A percentile compares a stretch with the other conserved stretches of the same genome.
Evolutionary conservation across 2,888 invertebrate genomes (phyloP).

Genomic region (Hirtodrosophila histrioides): DNA sequence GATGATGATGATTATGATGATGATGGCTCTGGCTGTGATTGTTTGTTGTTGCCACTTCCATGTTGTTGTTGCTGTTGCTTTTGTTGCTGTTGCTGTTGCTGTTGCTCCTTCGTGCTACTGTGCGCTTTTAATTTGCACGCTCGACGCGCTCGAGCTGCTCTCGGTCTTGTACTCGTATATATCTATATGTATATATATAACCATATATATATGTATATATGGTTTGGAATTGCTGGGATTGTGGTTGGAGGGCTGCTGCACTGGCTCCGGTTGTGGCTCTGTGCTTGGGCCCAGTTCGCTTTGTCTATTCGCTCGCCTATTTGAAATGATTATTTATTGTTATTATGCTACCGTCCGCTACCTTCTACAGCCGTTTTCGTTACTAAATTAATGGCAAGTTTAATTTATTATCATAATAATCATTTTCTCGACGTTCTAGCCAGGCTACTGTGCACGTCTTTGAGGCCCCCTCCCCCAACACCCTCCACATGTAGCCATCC

Average conservation of each 20-base stretch:
- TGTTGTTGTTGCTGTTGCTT: conserved; percentile 49
- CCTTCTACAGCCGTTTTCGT: conserved; percentile 55
- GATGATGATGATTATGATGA: conserved; percentile 56
- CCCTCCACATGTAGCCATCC: not conserved
- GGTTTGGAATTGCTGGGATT: conserved; percentile 8
- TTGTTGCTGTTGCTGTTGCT: conserved; percentile 37
- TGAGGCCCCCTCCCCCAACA: not conserved
- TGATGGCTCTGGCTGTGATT: conserved; percentile 80
- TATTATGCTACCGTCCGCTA: conserved; percentile 73
- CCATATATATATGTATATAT: not conserved
- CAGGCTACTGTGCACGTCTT: conserved; percentile 66
- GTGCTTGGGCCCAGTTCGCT: conserved; percentile 42
- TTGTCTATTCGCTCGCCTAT: conserved; percentile 65
- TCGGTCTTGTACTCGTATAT: conserved; percentile 20
- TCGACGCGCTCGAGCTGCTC: conserved; percentile 69
- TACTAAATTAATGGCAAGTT: conserved; percentile 78
- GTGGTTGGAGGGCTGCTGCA: conserved; percentile 55
- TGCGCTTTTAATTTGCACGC: conserved; percentile 80
- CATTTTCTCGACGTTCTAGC: conserved; percentile 73
- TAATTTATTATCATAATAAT: conserved; percentile 82
- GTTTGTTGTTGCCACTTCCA: conserved; percentile 81
- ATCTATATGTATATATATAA: too few relatives aligned
- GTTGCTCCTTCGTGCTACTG: conserved; percentile 65
- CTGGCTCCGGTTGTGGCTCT: conserved; percentile 41
- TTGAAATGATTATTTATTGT: conserved; percentile 81